Base-by-base conservation (phyloP, 2,797 vertebrate species). In the Dipus sagitta region DNA sequence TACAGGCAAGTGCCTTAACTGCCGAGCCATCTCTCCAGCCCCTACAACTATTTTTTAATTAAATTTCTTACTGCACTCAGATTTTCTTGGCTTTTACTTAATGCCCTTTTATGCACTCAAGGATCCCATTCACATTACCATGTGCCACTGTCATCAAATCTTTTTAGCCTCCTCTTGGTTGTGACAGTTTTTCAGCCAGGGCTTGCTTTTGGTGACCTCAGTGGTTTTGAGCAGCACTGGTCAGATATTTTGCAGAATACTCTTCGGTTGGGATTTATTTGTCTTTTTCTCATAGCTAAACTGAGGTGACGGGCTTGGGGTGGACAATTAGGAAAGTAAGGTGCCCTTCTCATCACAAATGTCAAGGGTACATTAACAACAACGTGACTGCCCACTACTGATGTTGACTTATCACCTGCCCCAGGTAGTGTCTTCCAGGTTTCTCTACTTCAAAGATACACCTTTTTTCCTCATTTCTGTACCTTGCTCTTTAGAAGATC, bases 21-120 rank as follows among this genome's bases (percentile, higher is more conserved):
- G 17, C 13, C 15, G 54, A 58, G 54, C 54, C 54, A 58, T 58
- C 14, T 58, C 54, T 14, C 54, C 54, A 58, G 54, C 13, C 14
- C 54, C 47, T 58, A 58, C 54, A 58, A 58, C 13, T 58, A 58
- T 58, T 58, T 58, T 58, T 58, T 13, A 58, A 58, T 38, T 21
- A 54, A 80, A 86, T 23, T 91, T 8, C 21, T 38, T 70, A 47
- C n/a, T 75, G 60, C 30, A 90, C 72, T 91, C 70, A 21, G 10
- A 88, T 89, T 81, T 93, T 72, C 58, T 85, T 78, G 32, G 38
- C 38, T 76, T 90, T 92, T 38, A 88, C 34, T 58, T 80, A 89
- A 58, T 52, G 38, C 42, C 67, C 76, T 20, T 20, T 79, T 77
- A 94, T 84, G 72, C 80, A 52, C 4, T 83, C 20, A 26, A 89